A percentile compares a stretch with the other conserved stretches of the same genome.
These are phyloP conservation scores for Acholoe squamosa DNA, from an alignment of 2,888 invertebrate genomes.

Conservation along the genomic window DNA sequence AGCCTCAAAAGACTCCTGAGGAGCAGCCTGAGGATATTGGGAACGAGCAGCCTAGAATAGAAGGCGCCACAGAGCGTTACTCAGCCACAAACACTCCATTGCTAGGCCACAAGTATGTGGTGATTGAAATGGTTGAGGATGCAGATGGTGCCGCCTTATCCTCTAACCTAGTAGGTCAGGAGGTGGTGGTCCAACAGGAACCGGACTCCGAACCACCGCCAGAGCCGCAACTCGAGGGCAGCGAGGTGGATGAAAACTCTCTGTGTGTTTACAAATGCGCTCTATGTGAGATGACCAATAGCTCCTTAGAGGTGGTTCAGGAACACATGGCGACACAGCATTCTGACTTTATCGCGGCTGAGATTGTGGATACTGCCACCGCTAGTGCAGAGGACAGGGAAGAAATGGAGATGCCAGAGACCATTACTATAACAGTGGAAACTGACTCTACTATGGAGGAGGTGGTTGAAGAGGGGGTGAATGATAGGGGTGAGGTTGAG, in stretches of 20 bases:
- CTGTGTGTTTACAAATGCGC: conserved; percentile 52
- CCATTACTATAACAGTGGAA: background rate
- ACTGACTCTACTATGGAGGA: background rate
- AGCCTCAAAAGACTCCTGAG: background rate
- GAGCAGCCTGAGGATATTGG: background rate
- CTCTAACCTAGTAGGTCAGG: conserved; percentile 45
- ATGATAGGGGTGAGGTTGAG: too few species aligned
- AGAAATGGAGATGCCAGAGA: background rate
- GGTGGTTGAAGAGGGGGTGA: conserved; percentile 7
- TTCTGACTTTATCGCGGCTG: background rate
- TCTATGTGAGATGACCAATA: background rate
- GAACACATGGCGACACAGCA: conserved; percentile 40
- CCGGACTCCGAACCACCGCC: background rate
- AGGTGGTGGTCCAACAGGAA: conserved; percentile 41
- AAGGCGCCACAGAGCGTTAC: too few species aligned
- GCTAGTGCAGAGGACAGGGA: background rate
- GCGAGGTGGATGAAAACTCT: background rate
- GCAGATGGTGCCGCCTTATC: background rate
- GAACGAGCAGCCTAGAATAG: background rate
- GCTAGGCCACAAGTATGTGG: conserved; percentile 25
- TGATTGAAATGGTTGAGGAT: conserved; percentile 42
- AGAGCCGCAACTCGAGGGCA: background rate
- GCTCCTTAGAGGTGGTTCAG: conserved; percentile 10
- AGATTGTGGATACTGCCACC: background rate
- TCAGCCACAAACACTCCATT: background rate